These are phyloP conservation scores for Rhagonycha lutea DNA, from an alignment of 2,888 invertebrate species.

Conservation along the genomic window DNA sequence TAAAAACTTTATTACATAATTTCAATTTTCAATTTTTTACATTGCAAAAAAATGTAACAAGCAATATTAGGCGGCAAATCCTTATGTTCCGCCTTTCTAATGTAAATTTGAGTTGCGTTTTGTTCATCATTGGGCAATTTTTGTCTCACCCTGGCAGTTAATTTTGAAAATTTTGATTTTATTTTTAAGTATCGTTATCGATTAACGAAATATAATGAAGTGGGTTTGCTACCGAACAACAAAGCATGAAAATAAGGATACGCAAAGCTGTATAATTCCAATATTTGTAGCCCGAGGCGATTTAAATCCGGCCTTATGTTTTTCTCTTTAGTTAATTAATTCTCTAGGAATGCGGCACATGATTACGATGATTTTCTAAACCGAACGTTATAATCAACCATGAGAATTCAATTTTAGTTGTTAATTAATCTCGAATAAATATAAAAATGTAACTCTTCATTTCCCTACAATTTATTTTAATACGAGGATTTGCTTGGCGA, in stretches of 20 bases:
- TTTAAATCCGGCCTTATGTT: constrained; percentile 26
- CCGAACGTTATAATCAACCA: constrained; percentile 25
- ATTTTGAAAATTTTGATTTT: background rate
- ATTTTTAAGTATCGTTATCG: background rate
- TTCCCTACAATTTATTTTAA: background rate
- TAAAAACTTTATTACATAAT: background rate
- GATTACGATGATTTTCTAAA: constrained; percentile 26
- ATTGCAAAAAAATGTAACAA: constrained; percentile 16
- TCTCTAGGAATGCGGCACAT: constrained; percentile 30
- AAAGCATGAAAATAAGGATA: constrained; percentile 16
- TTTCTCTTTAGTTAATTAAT: constrained; percentile 31
- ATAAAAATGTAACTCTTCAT: constrained; percentile 17
- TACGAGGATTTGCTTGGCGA: background rate
- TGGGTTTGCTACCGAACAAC: constrained; percentile 24
- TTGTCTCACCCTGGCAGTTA: background rate
- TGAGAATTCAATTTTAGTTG: constrained; percentile 28
- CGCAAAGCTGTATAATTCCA: constrained; percentile 26
- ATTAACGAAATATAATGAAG: background rate
- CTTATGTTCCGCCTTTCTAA: constrained; percentile 1
- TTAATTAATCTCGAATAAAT: constrained; percentile 27
- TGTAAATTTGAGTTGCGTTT: background rate
- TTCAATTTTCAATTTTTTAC: background rate
- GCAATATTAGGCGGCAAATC: background rate
- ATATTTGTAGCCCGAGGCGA: constrained; percentile 29
- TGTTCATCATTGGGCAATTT: background rate